phyloP scores from a whole-genome alignment of 2,888 invertebrate species.

The Morpho helenor region DNA sequence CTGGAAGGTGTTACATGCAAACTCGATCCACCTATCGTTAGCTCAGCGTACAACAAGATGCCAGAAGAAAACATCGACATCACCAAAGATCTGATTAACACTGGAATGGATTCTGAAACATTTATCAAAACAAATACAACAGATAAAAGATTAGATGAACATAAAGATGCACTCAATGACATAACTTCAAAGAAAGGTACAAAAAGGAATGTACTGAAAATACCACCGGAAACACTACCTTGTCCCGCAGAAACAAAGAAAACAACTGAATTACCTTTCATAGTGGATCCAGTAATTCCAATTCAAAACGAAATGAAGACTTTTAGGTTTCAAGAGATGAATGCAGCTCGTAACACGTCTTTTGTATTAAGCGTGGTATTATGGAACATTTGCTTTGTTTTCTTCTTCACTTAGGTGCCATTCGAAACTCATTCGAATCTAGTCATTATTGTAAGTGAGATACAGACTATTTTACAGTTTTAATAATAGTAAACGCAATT shows the following conservation, averaged over 20 bases:
- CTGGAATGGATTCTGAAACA: conserved; percentile 58
- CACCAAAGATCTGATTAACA: conserved; percentile 57
- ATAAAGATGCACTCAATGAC: conserved; percentile 36
- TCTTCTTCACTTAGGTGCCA: conserved; percentile 57
- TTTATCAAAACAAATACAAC: conserved; percentile 55
- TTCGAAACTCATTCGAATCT: conserved; percentile 14
- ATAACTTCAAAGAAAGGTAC: conserved; percentile 44
- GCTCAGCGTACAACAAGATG: conserved; percentile 71
- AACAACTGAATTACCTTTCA: conserved; percentile 54
- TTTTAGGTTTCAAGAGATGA: conserved; percentile 61
- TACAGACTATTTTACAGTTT: conserved; percentile 48
- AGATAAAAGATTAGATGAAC: conserved; percentile 50
- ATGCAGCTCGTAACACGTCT: conserved; percentile 36
- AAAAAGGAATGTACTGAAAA: conserved; percentile 62
- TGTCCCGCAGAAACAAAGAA: conserved; percentile 58
- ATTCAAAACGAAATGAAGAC: conserved; percentile 74
- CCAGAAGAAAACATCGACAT: conserved; percentile 52
- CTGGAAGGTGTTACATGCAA: conserved; percentile 86
- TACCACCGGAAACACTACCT: conserved; percentile 61
- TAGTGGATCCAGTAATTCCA: conserved; percentile 64
- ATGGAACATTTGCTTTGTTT: conserved; percentile 54
- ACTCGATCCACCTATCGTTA: conserved; percentile 76
- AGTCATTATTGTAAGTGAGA: conserved; percentile 35
- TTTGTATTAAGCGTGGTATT: conserved; percentile 37
- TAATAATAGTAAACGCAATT: conserved; percentile 27